A percentile compares a stretch with the other conserved stretches of the same genome.
These are phyloP conservation scores for Illadopsis cleaveri DNA, from an alignment of 2,113 vertebrate species.

Conservation along the genomic window DNA sequence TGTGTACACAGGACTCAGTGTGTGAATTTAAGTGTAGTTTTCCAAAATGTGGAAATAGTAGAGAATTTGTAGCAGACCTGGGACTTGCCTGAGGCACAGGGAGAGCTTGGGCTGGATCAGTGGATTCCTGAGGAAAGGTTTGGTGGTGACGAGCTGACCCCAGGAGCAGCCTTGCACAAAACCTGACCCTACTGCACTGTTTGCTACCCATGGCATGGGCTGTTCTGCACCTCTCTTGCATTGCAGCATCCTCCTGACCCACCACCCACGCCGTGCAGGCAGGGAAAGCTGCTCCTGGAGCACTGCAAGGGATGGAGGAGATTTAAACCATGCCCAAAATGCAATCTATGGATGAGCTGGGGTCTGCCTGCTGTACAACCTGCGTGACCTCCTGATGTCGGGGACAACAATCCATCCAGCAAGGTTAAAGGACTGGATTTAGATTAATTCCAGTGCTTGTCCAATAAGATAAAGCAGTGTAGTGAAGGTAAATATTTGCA, in stretches of 20 bases:
- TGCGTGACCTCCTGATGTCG: background rate
- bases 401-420: background rate
- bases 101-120: background rate
- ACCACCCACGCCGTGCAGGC: background rate
- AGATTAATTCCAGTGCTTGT: constrained; percentile 44
- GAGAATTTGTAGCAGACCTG: background rate
- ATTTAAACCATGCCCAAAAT: background rate
- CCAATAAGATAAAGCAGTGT: constrained; percentile 43
- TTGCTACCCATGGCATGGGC: background rate
- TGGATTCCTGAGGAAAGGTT: background rate
- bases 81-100: background rate
- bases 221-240: background rate
- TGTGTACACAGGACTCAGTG: fast-evolving
- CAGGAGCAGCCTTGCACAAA: background rate
- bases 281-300: background rate
- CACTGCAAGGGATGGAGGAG: background rate
- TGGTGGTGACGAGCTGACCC: too few relatives aligned
- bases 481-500: constrained; percentile 55
- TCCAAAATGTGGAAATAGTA: background rate
- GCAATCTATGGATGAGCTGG: background rate
- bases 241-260: background rate
- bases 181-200: background rate
- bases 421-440: constrained; percentile 50
- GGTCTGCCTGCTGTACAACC: background rate
- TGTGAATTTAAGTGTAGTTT: background rate